Evolutionary conservation across 2,797 vertebrate genomes (phyloP), one percentile per base, ranked within the genome.

Genomic region (Squalus acanthias): DNA sequence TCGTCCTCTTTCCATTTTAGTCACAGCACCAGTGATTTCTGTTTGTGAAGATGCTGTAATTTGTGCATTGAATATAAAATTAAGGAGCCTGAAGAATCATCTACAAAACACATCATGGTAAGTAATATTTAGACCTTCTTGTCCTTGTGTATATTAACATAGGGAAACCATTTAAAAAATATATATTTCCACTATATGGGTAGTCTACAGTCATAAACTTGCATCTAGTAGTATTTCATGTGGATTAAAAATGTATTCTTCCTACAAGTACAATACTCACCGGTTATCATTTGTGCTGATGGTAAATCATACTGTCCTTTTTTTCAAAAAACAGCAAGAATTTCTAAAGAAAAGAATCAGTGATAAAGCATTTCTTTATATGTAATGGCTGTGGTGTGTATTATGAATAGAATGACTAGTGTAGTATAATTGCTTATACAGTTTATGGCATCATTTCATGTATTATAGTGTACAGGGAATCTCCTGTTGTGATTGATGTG

Each of bases 71-170:
- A 57, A 33, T 72, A 20, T 9, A 57, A 76, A 57, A 74, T 4
- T 50, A 53, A 74, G 50, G 67, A 29, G 5, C 46, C 46, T 20
- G 39, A 70, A 72, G 93, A 95, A 24, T 95, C 69, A 53, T 53
- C 69, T 24, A 53, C 69, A 72, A 50, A 50, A 13, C 50, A 95
- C 50, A 67, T 74, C 29, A 6, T 95, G 94, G 94, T 95, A 95
- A 95, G 94, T 69, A 94, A 46, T 12, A 22, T 50, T 95, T 53
- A 95, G 92, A 69, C n/a, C 50, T 95, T 95, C 24, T 70, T 94
- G 8, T 24, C 46, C 24, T 72, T 72, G 17, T 74, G 67, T 53
- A 53, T 95, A 53, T 70, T 50, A 70, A 26, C 26, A 29, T 95
- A 65, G 70, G 22, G 15, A 74, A 57, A 39, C 50, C 12, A 12